Evolutionary conservation across 2,888 invertebrate species (phyloP).

Genomic region (Pegoplata infirma): DNA sequence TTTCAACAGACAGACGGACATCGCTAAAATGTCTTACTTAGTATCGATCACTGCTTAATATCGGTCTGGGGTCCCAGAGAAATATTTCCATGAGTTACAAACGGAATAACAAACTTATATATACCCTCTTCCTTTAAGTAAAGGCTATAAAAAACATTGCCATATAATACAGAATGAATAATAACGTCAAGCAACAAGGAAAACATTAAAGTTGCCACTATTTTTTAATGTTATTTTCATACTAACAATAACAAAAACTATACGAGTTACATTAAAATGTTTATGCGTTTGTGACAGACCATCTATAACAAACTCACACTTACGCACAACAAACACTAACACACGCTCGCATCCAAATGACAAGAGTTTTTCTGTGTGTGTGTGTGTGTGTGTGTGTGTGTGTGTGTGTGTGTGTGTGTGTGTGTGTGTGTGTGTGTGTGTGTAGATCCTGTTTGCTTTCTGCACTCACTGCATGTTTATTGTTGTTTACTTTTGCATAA

Average conservation of each 20-base stretch:
- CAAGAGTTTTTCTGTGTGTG: slow-evolving; percentile 31
- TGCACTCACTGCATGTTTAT: slow-evolving; percentile 43
- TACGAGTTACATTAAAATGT: slow-evolving; percentile 31
- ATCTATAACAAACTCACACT: too few relatives aligned
- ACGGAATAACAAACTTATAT: too few relatives aligned
- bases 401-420: slow-evolving; percentile 14
- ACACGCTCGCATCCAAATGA: slow-evolving; percentile 2
- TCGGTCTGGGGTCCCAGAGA: too few relatives aligned
- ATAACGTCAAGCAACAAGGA: slow-evolving; percentile 30
- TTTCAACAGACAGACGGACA: too few relatives aligned
- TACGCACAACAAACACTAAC: too few relatives aligned
- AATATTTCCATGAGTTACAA: too few relatives aligned
- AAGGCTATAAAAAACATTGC: too few relatives aligned
- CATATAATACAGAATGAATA: too few relatives aligned
- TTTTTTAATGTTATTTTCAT: slow-evolving; percentile 45
- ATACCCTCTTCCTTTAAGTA: too few relatives aligned
- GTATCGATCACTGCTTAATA: too few relatives aligned
- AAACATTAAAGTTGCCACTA: slow-evolving; percentile 59
- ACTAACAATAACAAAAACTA: slow-evolving; percentile 9
- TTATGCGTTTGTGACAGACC: slow-evolving; percentile 24
- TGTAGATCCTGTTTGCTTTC: too few relatives aligned
- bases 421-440: slow-evolving; percentile 17
- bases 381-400: slow-evolving; percentile 13
- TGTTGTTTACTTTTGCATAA: slow-evolving; percentile 56
- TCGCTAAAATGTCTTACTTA: too few relatives aligned